A percentile compares a stretch with the other conserved stretches of the same genome.
Conservation (phyloP, 2,113 vertebrate genomes). For the Poeciliopsis prolifica region DNA sequence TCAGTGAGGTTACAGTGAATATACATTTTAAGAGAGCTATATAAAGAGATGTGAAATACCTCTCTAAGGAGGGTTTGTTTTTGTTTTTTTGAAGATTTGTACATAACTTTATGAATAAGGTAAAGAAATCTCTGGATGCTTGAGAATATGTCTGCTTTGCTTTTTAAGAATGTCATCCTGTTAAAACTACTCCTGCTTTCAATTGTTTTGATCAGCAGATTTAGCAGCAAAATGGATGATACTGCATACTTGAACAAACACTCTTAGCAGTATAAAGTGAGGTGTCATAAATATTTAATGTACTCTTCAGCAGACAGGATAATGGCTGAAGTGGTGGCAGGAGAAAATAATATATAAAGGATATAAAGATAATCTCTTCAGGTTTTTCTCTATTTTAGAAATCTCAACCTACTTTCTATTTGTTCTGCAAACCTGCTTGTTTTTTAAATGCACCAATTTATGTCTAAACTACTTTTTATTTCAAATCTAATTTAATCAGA, state of each 20-base stretch:
- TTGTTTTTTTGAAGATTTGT: neutral
- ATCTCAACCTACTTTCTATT: neutral
- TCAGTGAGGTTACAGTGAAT: no score
- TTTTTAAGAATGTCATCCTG: neutral
- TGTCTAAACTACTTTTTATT: neutral
- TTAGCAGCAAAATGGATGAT: neutral
- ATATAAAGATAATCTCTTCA: neutral
- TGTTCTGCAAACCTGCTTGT: neutral
- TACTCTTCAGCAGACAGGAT: neutral
- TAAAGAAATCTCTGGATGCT: neutral
- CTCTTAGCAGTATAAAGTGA: neutral
- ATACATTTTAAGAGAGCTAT: neutral
- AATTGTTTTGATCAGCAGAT: neutral
- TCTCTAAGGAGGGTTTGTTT: neutral
- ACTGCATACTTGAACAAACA: neutral
- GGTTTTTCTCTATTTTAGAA: neutral
- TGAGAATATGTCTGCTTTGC: neutral
- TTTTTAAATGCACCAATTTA: neutral
- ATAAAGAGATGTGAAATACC: neutral
- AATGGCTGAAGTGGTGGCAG: neutral
- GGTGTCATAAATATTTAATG: neutral
- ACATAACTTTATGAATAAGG: neutral
- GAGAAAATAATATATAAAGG: neutral
- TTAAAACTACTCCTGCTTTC: neutral
- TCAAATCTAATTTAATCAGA: no score